Base-by-base conservation (phyloP, 2,113 vertebrate genomes). In the Myiozetetes cayanensis region DNA sequence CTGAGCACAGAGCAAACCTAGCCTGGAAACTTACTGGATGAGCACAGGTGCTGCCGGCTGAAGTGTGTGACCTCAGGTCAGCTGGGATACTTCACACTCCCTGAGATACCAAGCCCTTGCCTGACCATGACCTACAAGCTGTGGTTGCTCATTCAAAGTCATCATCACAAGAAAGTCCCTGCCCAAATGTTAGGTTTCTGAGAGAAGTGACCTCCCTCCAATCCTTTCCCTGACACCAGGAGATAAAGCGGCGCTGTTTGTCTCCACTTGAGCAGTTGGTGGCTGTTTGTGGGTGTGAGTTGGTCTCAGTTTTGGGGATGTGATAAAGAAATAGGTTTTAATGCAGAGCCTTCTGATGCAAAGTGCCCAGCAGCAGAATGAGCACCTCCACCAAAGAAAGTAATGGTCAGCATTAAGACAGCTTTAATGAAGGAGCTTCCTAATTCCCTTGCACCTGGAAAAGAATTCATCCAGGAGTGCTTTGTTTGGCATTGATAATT, bases 131-230 rank as follows among this genome's bases (percentile, higher is more conserved):
- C 74, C 49, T 62, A 11, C 1, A 1, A 88, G 47, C 37, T 87
- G 58, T 14, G 44, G 33, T 10, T 77, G 55, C 46, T 82, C 30
- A 4, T 30, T 50, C 3, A 0, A 83, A 80, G 62, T 53, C 63
- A 14, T 18, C 47, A 8, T 5, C 8, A 33, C 30, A 52, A 33
- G 27, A 58, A 77, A 75, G 31, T 19, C 21, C 52, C n/a, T 0
- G 0, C 30, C 43, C 16, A 66, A 66, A 31, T 0, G 0, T 14
- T 8, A 53, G 13, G 12, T 87, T 53, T 70, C 56, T 39, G 25
- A 49, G 33, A 84, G 37, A 33, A 50, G 8, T 27, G 19, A n/a
- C 4, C 1, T 71, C 76, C 33, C 19, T 74, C 70, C 52, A 66
- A 4, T 6, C 49, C 31, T 62, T 65, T 30, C 28, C 8, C 33